Conservation (phyloP, 2,797 vertebrate species). For the Gobio occitaniae region DNA sequence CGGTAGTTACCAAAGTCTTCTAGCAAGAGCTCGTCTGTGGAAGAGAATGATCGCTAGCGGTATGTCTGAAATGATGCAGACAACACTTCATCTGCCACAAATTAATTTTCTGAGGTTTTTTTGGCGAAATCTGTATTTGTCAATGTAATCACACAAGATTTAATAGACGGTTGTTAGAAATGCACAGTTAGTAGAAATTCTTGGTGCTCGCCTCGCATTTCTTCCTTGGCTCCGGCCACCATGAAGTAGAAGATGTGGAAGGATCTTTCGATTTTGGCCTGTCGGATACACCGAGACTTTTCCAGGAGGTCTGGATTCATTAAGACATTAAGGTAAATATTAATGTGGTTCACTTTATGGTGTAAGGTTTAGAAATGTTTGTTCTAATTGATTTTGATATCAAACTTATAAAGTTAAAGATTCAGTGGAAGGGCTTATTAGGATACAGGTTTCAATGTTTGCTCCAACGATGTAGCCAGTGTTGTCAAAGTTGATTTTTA, state of each 20-base stretch:
- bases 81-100: neutral
- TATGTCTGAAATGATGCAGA: neutral
- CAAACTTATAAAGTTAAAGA: neutral
- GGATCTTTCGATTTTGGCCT: conserved; percentile 91
- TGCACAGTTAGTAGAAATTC: neutral
- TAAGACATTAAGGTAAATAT: conserved; percentile 64
- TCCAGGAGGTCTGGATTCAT: conserved; percentile 89
- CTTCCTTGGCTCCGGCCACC: conserved; percentile 88
- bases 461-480: conserved; percentile 97
- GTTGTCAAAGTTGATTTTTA: conserved; percentile 98
- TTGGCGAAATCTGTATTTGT: neutral
- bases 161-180: neutral
- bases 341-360: neutral
- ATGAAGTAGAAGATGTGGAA: conserved; percentile 99
- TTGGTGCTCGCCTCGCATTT: conserved; percentile 75
- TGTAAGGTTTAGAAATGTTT: too few species aligned
- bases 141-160: neutral
- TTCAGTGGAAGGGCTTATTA: conserved; percentile 54
- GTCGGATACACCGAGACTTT: conserved; percentile 95
- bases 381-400: neutral
- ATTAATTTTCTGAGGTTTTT: neutral
- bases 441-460: conserved; percentile 99
- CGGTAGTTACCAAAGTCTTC: conserved; percentile 91
- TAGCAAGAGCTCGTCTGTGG: conserved; percentile 88
- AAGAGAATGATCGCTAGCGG: neutral